These are phyloP conservation scores for Pelusios castaneus DNA, from an alignment of 2,113 vertebrate genomes.

Conservation along the genomic window DNA sequence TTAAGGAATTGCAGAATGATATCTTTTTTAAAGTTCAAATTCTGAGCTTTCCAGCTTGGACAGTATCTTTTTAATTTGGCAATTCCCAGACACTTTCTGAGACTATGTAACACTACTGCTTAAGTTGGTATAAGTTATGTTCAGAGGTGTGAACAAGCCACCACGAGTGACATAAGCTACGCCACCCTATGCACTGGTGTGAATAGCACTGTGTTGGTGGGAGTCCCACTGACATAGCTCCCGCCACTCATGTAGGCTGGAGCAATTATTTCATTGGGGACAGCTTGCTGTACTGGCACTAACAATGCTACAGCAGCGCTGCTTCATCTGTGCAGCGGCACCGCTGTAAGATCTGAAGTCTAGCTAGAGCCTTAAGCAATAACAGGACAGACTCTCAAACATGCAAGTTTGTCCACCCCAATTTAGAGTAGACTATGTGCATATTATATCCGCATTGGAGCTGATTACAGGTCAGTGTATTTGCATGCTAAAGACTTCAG, in stretches of 20 bases:
- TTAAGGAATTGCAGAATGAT: not conserved
- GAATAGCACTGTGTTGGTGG: not conserved
- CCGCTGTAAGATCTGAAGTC: not conserved
- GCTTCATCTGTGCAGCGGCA: not conserved
- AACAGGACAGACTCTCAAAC: not conserved
- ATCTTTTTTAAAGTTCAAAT: not conserved
- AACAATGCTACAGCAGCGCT: not conserved
- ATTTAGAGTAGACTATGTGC: accelerated
- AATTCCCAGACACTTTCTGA: not conserved
- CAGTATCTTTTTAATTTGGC: not conserved
- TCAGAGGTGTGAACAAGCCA: not conserved
- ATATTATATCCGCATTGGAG: not conserved
- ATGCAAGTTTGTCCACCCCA: not conserved
- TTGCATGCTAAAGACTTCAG: not conserved
- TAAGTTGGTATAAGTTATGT: not conserved
- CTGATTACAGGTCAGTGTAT: not conserved
- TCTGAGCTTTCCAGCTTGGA: not conserved
- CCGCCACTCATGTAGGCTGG: not conserved
- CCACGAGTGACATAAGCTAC: not conserved
- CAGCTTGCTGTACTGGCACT: not conserved
- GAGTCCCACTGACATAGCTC: not conserved
- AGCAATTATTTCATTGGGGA: not conserved
- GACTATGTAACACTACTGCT: not conserved
- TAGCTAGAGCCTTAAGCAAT: not conserved
- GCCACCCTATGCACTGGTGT: not conserved